Base-by-base conservation (phyloP, 1,140 invertebrate genomes). In the Hetaerina americana region DNA sequence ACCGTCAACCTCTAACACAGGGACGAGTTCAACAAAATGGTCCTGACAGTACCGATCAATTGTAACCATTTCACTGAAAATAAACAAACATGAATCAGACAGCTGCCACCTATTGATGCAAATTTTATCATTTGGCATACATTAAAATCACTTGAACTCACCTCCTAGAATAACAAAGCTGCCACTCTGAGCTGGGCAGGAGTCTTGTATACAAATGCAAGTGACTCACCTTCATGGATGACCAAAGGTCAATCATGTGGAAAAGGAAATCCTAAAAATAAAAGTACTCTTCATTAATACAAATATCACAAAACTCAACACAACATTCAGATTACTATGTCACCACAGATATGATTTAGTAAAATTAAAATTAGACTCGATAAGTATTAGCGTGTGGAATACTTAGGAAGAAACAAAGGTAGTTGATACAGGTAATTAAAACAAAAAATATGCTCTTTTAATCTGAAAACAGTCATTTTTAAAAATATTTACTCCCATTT, bases 181-280 rank as follows among this genome's bases (percentile, higher is more conserved):
- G 81, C 84, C 84, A 84, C 26, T 84, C 81, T 70, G 81, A 80
- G 73, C 81, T 81, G 1, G 82, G 78, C 6, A 80, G 79, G 22
- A 86, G 75, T 73, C 85, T 78, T n/a, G 83, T 82, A 66, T 86
- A 85, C 5, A 87, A 77, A 76, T 87, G 85, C 8, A 87, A 68
- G 75, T 87, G 84, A 72, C 87, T 88, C 25, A 88, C 80, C 79
- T 89, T 89, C n/a, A 89, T 80, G 0, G 83, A 82, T 0, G 86
- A 85, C 77, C 86, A 81, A 22, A 83, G 78, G 73, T 85, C 84
- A 18, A 89, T 82, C 22, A 84, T 84, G 70, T 87, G 83, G 71
- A 86, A 82, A 27, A 88, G 77, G 73, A 85, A 85, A 73, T 87
- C 85, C 82, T 84, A 73, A 22, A 76, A 74, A 76, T 70, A 68